These are phyloP conservation scores for Phyto melanocephala DNA, from an alignment of 2,888 invertebrate genomes.

Conservation along the genomic window DNA sequence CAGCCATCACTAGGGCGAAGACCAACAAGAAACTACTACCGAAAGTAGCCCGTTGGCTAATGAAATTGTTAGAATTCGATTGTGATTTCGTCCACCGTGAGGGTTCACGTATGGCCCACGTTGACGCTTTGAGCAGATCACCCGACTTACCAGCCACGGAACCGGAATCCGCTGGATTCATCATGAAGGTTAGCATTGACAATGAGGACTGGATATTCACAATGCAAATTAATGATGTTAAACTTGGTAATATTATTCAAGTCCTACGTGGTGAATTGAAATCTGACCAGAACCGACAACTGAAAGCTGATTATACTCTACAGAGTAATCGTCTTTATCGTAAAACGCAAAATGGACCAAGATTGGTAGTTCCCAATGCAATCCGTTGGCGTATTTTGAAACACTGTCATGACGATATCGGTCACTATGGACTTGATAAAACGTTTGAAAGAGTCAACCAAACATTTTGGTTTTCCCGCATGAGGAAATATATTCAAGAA, in stretches of 20 bases:
- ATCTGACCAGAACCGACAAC: neutral
- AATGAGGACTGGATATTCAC: neutral
- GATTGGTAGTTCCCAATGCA: constrained; percentile 51
- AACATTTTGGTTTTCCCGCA: constrained; percentile 55
- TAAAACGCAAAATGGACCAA: neutral
- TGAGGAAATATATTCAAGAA: constrained; percentile 42
- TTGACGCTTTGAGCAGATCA: constrained; percentile 49
- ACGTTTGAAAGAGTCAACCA: constrained; percentile 42
- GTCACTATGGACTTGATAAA: constrained; percentile 60
- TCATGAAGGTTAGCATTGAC: neutral
- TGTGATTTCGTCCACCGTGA: constrained; percentile 21
- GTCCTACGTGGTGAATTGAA: neutral
- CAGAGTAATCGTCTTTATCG: constrained; percentile 35
- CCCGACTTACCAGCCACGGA: constrained; percentile 8
- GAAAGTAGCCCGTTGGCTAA: constrained; percentile 17
- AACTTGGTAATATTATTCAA: neutral
- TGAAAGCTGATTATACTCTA: constrained; percentile 17
- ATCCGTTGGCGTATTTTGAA: constrained; percentile 54
- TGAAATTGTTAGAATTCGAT: constrained; percentile 26
- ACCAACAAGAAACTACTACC: constrained; percentile 4
- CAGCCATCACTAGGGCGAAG: constrained; percentile 8
- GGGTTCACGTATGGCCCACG: constrained; percentile 27
- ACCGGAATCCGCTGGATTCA: constrained; percentile 14
- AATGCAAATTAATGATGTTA: neutral
- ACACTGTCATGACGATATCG: constrained; percentile 56